Conservation (phyloP, 2,797 vertebrate genomes). For the Tokudaia muenninki region DNA sequence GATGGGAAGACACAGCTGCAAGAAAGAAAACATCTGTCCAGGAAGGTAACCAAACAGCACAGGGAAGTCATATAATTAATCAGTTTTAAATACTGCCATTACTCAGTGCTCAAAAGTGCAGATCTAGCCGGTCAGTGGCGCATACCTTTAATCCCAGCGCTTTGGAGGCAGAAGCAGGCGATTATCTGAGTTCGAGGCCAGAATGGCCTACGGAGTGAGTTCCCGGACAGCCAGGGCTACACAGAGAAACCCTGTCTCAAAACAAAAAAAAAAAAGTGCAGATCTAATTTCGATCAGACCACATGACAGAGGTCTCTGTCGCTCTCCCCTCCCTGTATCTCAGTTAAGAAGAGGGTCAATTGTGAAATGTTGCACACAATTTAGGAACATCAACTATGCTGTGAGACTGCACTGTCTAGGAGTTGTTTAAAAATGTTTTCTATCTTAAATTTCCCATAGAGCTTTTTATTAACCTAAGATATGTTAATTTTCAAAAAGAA, state of each 20-base stretch:
- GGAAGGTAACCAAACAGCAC: neutral
- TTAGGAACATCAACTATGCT: neutral
- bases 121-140: too few relatives aligned
- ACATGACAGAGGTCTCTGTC: neutral
- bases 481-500: neutral
- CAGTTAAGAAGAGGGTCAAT: neutral
- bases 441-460: neutral
- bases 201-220: too few relatives aligned
- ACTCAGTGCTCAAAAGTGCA: neutral
- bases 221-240: too few relatives aligned
- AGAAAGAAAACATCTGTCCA: neutral
- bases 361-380: neutral
- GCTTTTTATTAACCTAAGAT: neutral
- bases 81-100: neutral
- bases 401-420: neutral
- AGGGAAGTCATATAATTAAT: neutral
- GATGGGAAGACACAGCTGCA: neutral
- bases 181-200: too few relatives aligned
- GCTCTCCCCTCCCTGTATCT: neutral
- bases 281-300: neutral
- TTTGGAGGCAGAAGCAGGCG: too few relatives aligned
- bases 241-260: too few relatives aligned
- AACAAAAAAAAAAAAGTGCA: neutral
- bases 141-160: too few relatives aligned
- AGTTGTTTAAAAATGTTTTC: neutral